Percentiles rank a stretch among this genome's conserved stretches.
Evolutionary conservation across 2,888 invertebrate species (phyloP).

Genomic region (Danaus chrysippus): DNA sequence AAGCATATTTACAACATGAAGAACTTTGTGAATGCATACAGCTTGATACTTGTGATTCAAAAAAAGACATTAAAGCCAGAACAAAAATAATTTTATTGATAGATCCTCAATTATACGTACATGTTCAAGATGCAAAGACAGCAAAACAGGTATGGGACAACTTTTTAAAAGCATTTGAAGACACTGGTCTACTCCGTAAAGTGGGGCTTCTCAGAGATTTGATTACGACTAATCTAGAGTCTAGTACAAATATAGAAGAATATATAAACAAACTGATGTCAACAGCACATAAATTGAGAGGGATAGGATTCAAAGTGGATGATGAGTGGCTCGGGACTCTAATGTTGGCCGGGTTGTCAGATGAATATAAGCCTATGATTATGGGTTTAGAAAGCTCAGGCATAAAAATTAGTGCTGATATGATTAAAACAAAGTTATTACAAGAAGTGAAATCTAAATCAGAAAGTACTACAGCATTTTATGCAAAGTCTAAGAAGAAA

Average conservation of each 20-base stretch:
- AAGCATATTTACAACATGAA: too few relatives aligned
- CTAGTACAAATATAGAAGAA: slow-evolving; percentile 24
- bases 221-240: slow-evolving; percentile 21
- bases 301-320: slow-evolving; percentile 8
- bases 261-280: slow-evolving; percentile 29
- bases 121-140: slow-evolving; percentile 27
- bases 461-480: slow-evolving; percentile 8
- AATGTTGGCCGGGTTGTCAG: too few relatives aligned
- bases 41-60: too few relatives aligned
- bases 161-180: slow-evolving; percentile 27
- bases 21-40: too few relatives aligned
- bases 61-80: too few relatives aligned
- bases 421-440: slow-evolving; percentile 28
- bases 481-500: background rate
- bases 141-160: slow-evolving; percentile 31
- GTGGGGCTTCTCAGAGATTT: slow-evolving; percentile 25
- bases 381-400: slow-evolving; percentile 29
- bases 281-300: slow-evolving; percentile 11
- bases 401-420: slow-evolving; percentile 27
- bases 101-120: slow-evolving; percentile 27
- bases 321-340: too few relatives aligned
- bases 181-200: slow-evolving; percentile 24
- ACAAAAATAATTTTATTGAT: too few relatives aligned
- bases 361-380: too few relatives aligned
- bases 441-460: slow-evolving; percentile 22